Evolutionary conservation across 2,113 vertebrate genomes (phyloP).

Genomic region (Hylia prasina): DNA sequence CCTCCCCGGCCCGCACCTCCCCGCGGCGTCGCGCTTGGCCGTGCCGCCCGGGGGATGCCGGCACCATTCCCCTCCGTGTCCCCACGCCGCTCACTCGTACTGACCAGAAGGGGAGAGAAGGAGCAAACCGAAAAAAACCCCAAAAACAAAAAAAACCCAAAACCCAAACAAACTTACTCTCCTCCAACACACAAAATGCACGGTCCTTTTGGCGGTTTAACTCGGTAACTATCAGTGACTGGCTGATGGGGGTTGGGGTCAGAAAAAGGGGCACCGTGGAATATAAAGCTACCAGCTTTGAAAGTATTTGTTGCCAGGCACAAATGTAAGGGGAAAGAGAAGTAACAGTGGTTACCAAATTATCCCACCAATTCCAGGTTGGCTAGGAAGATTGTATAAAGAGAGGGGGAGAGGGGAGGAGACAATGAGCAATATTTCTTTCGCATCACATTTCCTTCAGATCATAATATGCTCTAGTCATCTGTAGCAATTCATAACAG

Average conservation of each 20-base stretch:
- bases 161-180: not conserved
- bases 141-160: not conserved
- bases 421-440: not conserved
- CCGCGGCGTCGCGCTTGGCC: not conserved
- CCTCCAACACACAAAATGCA: not conserved
- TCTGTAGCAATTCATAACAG: not conserved
- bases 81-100: not conserved
- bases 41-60: not conserved
- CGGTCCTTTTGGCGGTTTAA: not conserved
- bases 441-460: not conserved
- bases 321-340: not conserved
- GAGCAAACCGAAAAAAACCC: not conserved
- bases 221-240: not conserved
- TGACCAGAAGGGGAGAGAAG: not conserved
- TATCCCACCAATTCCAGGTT: not conserved
- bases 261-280: not conserved
- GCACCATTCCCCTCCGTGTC: not conserved
- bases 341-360: not conserved
- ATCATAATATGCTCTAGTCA: not conserved
- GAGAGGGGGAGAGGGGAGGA: not conserved
- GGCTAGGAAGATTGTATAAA: not conserved
- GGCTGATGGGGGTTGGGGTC: not conserved
- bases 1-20: not conserved
- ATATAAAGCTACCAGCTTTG: not conserved
- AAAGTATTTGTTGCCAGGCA: not conserved